Evolutionary conservation across 2,797 vertebrate species (phyloP).

Genomic region (Sparus aurata): DNA sequence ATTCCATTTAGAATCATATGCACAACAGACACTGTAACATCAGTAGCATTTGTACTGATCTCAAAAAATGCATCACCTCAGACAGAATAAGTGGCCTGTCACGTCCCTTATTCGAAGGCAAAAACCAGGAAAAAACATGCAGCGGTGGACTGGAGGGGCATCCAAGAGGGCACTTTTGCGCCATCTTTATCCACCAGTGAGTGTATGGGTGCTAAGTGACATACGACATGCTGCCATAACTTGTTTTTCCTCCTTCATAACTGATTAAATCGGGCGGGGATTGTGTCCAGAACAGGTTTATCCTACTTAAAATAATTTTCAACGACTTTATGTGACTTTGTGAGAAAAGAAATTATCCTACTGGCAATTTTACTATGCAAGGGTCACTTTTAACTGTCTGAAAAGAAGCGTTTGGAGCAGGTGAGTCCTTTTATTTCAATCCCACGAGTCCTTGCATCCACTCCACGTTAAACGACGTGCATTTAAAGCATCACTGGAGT

Average conservation of each 20-base stretch:
- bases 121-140: background rate
- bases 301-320: too few species aligned
- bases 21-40: background rate
- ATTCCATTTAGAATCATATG: background rate
- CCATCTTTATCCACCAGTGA: too few species aligned
- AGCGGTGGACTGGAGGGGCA: too few species aligned
- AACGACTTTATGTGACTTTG: too few species aligned
- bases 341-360: too few species aligned
- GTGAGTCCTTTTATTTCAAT: background rate
- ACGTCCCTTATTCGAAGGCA: background rate
- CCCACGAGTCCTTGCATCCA: background rate
- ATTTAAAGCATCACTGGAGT: slow-evolving; percentile 12
- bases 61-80: background rate
- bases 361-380: background rate
- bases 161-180: too few species aligned
- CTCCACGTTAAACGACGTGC: background rate
- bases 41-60: background rate
- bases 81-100: background rate
- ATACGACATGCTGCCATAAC: too few species aligned
- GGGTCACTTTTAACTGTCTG: background rate
- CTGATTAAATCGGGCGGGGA: too few species aligned
- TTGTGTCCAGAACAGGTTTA: too few species aligned
- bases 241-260: too few species aligned
- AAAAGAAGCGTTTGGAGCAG: background rate
- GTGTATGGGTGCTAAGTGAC: too few species aligned